Percentiles rank a stretch among this genome's conserved stretches.
Conservation (phyloP, 1,140 invertebrate species). For the Saxidomus purpurata region DNA sequence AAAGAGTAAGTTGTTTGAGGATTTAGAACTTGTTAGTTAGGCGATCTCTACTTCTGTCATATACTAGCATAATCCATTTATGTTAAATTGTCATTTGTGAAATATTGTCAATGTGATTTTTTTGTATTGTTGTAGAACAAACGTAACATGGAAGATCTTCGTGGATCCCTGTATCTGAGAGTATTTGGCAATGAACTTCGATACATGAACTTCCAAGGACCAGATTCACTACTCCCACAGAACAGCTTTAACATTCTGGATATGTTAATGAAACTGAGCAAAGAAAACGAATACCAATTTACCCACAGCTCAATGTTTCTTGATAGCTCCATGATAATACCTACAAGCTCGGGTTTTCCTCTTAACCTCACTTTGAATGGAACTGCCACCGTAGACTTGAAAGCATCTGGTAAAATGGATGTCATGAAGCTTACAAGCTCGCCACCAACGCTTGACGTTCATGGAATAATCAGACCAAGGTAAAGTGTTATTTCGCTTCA, state of each 20-base stretch:
- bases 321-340: constrained; percentile 94
- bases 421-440: constrained; percentile 87
- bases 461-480: constrained; percentile 79
- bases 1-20: constrained; percentile 67
- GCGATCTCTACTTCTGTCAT: too few relatives aligned
- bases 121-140: constrained; percentile 48
- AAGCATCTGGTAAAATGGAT: constrained; percentile 91
- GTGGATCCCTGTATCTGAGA: constrained; percentile 83
- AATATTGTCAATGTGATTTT: too few relatives aligned
- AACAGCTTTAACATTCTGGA: constrained; percentile 86
- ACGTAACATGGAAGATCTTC: constrained; percentile 76
- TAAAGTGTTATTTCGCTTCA: too few relatives aligned
- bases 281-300: constrained; percentile 84
- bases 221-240: constrained; percentile 55
- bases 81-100: too few relatives aligned
- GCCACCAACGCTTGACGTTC: constrained; percentile 73
- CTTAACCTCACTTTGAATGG: constrained; percentile 94
- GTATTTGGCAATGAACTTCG: constrained; percentile 86
- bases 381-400: constrained; percentile 93
- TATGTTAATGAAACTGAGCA: constrained; percentile 84
- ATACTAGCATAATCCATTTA: too few relatives aligned
- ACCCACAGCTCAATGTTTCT: constrained; percentile 90
- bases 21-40: too few relatives aligned
- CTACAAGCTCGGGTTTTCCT: constrained; percentile 94
- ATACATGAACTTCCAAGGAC: constrained; percentile 84